Percentiles rank a stretch among this genome's conserved stretches.
phyloP scores from a whole-genome alignment of 2,113 vertebrate species.

The Poecile atricapillus region DNA sequence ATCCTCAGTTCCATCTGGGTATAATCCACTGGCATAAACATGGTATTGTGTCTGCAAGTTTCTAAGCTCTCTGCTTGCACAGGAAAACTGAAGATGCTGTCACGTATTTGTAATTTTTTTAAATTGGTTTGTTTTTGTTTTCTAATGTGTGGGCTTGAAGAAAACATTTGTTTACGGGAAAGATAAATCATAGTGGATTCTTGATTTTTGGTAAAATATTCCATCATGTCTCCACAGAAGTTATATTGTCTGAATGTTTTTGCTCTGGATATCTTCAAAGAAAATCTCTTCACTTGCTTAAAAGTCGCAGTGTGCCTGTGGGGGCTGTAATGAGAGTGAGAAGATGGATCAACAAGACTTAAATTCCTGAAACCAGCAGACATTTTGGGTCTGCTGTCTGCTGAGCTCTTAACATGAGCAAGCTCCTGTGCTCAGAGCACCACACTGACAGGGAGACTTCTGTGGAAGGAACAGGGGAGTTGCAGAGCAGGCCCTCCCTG shows the following conservation, averaged over 20 bases:
- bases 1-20: background rate
- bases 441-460: background rate
- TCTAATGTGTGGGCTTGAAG: background rate
- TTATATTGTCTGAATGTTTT: background rate
- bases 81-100: background rate
- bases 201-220: background rate
- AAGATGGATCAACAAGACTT: background rate
- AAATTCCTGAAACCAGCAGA: background rate
- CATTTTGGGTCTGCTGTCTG: background rate
- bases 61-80: background rate
- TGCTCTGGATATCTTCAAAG: background rate
- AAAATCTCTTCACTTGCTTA: background rate
- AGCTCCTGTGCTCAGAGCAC: background rate
- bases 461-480: background rate
- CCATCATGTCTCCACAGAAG: background rate
- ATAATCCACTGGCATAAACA: background rate
- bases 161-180: rapidly evolving
- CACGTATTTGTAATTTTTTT: background rate
- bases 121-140: background rate
- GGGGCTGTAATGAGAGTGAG: background rate
- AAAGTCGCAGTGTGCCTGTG: background rate
- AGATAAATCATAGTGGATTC: background rate
- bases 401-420: background rate
- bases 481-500: background rate
- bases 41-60: background rate